phyloP scores from a whole-genome alignment of 1,140 invertebrate species.

The Cydia fagiglandana region DNA sequence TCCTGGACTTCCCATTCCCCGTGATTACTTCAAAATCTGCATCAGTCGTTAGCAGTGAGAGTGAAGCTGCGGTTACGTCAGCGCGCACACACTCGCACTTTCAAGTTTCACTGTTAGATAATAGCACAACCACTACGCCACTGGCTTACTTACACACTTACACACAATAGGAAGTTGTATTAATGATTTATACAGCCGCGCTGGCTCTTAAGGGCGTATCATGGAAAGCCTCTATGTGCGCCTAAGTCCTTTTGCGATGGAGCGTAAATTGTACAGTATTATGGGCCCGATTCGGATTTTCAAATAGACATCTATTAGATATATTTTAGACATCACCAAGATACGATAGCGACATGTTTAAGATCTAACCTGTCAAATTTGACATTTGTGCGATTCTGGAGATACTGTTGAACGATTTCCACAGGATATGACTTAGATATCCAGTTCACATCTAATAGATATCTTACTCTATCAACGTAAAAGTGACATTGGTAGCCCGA shows the following conservation, averaged over 20 bases:
- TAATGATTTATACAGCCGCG: not conserved
- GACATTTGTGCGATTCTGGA: too few species aligned
- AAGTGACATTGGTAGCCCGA: too few species aligned
- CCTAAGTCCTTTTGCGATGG: not conserved
- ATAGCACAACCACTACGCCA: slow-evolving; percentile 30
- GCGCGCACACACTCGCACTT: slow-evolving; percentile 32
- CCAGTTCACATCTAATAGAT: too few species aligned
- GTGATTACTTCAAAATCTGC: not conserved
- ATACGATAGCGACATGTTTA: too few species aligned
- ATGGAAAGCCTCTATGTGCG: not conserved
- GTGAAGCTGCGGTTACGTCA: slow-evolving; percentile 31
- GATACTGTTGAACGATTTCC: too few species aligned
- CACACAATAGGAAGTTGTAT: slow-evolving; percentile 32
- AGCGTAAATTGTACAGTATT: not conserved
- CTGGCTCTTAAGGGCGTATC: not conserved
- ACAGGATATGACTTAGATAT: too few species aligned
- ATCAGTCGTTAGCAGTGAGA: slow-evolving; percentile 28
- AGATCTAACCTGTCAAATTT: too few species aligned
- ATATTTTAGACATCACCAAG: too few species aligned
- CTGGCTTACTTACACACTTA: slow-evolving; percentile 35
- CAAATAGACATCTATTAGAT: too few species aligned
- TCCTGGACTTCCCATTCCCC: not conserved
- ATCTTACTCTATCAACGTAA: too few species aligned
- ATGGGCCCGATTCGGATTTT: too few species aligned
- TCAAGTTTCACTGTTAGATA: slow-evolving; percentile 33